Percentiles rank a stretch among this genome's conserved stretches.
Conservation (phyloP, 1,140 invertebrate species). For the Acromyrmex heyeri region DNA sequence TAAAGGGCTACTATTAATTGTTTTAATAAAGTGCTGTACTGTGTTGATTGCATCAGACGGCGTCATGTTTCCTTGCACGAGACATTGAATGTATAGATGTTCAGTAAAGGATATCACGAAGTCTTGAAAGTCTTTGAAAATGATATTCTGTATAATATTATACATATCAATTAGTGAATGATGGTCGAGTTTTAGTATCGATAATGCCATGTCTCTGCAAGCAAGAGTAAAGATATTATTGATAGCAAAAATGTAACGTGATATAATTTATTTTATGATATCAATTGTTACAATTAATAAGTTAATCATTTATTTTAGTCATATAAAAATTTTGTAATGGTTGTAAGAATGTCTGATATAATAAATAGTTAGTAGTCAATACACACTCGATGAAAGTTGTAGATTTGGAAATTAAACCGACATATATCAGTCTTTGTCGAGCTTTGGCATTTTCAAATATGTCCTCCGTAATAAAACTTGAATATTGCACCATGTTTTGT, state of each 20-base stretch:
- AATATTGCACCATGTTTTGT: slow-evolving; percentile 88
- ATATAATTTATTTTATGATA: background rate
- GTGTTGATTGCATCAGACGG: slow-evolving; percentile 88
- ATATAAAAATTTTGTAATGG: slow-evolving; percentile 13
- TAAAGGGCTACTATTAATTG: slow-evolving; percentile 77
- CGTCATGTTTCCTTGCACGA: slow-evolving; percentile 93
- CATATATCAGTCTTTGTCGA: slow-evolving; percentile 89
- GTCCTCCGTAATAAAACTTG: slow-evolving; percentile 85
- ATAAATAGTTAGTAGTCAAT: slow-evolving; percentile 65
- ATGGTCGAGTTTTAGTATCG: slow-evolving; percentile 88
- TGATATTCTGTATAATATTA: slow-evolving; percentile 88
- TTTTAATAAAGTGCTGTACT: slow-evolving; percentile 79
- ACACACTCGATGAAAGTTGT: slow-evolving; percentile 89
- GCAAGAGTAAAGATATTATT: slow-evolving; percentile 53
- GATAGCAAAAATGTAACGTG: background rate
- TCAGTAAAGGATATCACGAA: slow-evolving; percentile 88
- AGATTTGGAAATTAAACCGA: slow-evolving; percentile 91
- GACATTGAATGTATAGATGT: slow-evolving; percentile 89
- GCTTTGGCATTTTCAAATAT: slow-evolving; percentile 91
- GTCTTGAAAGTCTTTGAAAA: slow-evolving; percentile 88
- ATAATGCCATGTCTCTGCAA: slow-evolving; percentile 89
- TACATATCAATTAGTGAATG: slow-evolving; percentile 90
- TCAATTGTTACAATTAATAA: too few relatives aligned
- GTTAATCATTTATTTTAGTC: slow-evolving; percentile 50
- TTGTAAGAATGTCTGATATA: background rate